Conservation (phyloP, 1,140 invertebrate species). For the Penaeus japonicus region DNA sequence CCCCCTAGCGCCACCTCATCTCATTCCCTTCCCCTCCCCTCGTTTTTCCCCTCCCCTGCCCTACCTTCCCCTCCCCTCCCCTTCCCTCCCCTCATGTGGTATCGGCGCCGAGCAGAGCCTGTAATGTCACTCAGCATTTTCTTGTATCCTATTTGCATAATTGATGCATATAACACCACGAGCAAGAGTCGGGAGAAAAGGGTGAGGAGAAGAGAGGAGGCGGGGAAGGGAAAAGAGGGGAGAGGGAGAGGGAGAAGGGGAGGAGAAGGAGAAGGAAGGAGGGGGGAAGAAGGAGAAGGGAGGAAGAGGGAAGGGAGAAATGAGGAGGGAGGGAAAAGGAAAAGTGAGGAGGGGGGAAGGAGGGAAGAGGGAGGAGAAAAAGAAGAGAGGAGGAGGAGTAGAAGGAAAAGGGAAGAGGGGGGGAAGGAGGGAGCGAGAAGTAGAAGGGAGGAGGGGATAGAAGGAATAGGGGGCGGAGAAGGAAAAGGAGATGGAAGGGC, state of each 20-base stretch:
- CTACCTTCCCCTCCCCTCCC: too few relatives aligned
- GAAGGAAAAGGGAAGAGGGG: not conserved
- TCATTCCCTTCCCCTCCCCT: too few relatives aligned
- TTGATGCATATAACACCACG: too few relatives aligned
- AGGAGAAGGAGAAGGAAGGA: not conserved
- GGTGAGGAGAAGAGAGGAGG: not conserved
- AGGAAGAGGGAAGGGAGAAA: too few relatives aligned
- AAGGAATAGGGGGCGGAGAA: too few relatives aligned
- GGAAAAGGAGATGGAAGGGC: not conserved
- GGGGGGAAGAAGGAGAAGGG: not conserved
- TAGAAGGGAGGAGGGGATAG: not conserved
- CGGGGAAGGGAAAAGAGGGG: not conserved
- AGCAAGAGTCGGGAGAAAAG: not conserved
- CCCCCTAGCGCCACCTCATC: too few relatives aligned
- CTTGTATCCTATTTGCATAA: too few relatives aligned
- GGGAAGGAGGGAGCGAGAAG: not conserved
- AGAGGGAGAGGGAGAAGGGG: not conserved
- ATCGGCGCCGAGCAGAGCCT: too few relatives aligned
- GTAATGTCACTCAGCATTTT: too few relatives aligned
- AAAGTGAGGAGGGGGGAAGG: not conserved
- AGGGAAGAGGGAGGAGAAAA: not conserved
- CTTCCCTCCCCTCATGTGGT: too few relatives aligned
- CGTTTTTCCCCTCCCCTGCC: too few relatives aligned
- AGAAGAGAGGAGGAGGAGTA: not conserved
- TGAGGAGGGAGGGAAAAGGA: not conserved